Percentiles rank a stretch among this genome's conserved stretches.
These are phyloP conservation scores for Drosophila maculinotata DNA, from an alignment of 2,888 invertebrate genomes.

Conservation along the genomic window DNA sequence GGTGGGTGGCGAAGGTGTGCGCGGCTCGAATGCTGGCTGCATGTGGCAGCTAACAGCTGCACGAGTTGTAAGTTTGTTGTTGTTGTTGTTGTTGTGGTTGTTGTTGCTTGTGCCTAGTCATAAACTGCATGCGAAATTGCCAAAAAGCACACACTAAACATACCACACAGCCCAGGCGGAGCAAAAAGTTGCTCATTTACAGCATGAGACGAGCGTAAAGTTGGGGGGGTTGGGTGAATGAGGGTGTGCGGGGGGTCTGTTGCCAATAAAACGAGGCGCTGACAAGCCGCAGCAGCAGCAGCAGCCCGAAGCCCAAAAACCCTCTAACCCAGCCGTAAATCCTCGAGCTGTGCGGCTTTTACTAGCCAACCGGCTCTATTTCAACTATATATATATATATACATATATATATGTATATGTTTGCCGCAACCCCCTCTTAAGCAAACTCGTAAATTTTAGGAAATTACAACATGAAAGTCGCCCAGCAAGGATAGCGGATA, in stretches of 20 bases:
- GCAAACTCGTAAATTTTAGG: constrained; percentile 73
- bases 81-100: constrained; percentile 30
- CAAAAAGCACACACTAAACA: constrained; percentile 58
- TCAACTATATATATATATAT: constrained; percentile 28
- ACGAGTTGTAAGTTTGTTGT: constrained; percentile 47
- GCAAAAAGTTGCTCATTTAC: constrained; percentile 75
- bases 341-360: constrained; percentile 49
- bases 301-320: constrained; percentile 16
- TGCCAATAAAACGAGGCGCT: constrained; percentile 75
- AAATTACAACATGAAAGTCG: constrained; percentile 78
- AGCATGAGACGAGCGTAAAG: constrained; percentile 20
- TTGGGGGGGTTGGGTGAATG: neutral
- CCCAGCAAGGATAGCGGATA: constrained; percentile 33
- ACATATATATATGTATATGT: too few relatives aligned
- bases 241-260: constrained; percentile 20
- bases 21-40: constrained; percentile 35
- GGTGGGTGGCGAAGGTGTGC: constrained; percentile 10
- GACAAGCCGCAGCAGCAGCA: constrained; percentile 55
- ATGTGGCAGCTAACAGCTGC: constrained; percentile 67
- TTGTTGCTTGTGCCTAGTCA: constrained; percentile 61
- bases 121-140: constrained; percentile 76
- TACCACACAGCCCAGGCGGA: constrained; percentile 12
- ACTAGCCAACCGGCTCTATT: constrained; percentile 26
- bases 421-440: constrained; percentile 32
- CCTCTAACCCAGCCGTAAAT: constrained; percentile 66